Base-by-base conservation (phyloP, 2,888 invertebrate genomes). In the Acleris holmiana region DNA sequence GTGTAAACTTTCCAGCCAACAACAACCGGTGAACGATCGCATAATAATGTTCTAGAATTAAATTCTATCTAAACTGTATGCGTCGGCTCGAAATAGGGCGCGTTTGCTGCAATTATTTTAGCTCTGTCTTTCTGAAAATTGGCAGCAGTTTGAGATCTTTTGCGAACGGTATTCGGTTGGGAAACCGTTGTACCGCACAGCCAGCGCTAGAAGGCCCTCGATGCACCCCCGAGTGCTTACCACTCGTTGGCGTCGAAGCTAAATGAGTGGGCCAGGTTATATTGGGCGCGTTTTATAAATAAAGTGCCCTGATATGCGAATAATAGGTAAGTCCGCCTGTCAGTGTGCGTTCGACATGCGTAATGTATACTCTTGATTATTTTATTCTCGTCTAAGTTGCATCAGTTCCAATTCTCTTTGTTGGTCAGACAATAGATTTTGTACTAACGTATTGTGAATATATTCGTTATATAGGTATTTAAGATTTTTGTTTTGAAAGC, bases 81-180 rank as follows among this genome's bases (percentile, higher is more conserved):
- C 84, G 76, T 76, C 82, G 73, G 79, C 89, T 88, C 84, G 85
- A 91, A 91, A 92, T 91, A 91, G 91, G 91, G 88, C 91, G 85
- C 83, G 87, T 89, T 89, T 90, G 89, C 84, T 82, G 86, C 86
- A 91, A 91, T 92, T 91, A 92, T 92, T 92, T 91, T 90, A 89
- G 91, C 83, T 86, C 88, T 88, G 91, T 91, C 92, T 92, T 92
- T 92, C 90, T 90, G 91, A 91, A 92, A 91, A 91, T 92, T 92
- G 92, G 92, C 91, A 92, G 88, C 86, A 79, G 89, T 84, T 86
- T 86, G 85, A 84, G 88, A 89, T 88, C 88, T 89, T 88, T 88
- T 87, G 84, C 86, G 83, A 82, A 81, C 78, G 91, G 89, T 86
- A 92, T 92, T 91, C 90, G 83, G 90, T 91, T 91, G 91, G 81